Conservation (phyloP, 2,797 vertebrate genomes). For the Ptychadena robeensis region DNA sequence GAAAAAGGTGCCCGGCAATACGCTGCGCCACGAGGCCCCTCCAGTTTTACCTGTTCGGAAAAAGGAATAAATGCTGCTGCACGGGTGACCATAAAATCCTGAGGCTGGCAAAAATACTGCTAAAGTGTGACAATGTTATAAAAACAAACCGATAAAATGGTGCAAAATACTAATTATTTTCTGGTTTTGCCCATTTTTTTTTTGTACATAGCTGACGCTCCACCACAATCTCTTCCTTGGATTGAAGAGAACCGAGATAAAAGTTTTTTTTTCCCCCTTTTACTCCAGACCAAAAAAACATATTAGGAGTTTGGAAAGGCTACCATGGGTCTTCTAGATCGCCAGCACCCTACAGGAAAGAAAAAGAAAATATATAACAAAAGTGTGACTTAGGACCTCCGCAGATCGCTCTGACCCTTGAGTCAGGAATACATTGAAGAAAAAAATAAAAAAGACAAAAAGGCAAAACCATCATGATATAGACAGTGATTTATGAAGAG, state of each 20-base stretch:
- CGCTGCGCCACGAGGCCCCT: conserved; percentile 23
- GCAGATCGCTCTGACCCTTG: conserved; percentile 3
- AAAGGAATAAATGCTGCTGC: conserved; percentile 74
- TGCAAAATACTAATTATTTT: conserved; percentile 80
- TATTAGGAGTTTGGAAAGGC: conserved; percentile 87
- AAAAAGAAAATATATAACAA: conserved; percentile 73
- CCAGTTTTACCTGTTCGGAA: conserved; percentile 51
- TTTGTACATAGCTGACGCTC: conserved; percentile 82
- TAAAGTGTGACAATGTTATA: conserved; percentile 78
- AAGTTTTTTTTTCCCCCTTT: conserved; percentile 81
- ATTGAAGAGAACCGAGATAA: conserved; percentile 80
- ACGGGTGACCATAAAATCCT: conserved; percentile 72
- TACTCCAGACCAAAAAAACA: conserved; percentile 87
- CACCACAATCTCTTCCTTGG: conserved; percentile 82
- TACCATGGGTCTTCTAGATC: conserved; percentile 97
- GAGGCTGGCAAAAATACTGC: conserved; percentile 81
- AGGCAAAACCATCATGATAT: not conserved
- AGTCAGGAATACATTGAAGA: not conserved
- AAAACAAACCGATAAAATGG: conserved; percentile 81
- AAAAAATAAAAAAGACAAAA: not conserved
- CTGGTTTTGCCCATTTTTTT: conserved; percentile 75
- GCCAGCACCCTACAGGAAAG: conserved; percentile 87
- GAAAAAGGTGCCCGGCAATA: conserved; percentile 51
- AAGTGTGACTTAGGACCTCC: conserved; percentile 16
- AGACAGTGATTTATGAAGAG: not conserved